Conservation (phyloP, 2,113 vertebrate genomes). For the Furnarius figulus region DNA sequence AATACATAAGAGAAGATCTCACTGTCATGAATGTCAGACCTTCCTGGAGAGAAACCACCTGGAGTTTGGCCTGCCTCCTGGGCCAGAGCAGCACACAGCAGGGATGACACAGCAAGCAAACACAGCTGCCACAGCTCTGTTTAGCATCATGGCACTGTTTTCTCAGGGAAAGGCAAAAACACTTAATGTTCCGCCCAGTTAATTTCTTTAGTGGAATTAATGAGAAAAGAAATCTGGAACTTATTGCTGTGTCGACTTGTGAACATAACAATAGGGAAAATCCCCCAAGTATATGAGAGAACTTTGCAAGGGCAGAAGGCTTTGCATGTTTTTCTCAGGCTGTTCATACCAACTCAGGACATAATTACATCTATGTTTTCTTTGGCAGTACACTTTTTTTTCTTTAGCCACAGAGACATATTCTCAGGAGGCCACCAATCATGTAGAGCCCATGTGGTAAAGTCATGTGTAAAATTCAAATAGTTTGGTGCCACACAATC, state of each 20-base stretch:
- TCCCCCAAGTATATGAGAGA: neutral
- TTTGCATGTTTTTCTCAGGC: neutral
- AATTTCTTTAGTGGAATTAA: neutral
- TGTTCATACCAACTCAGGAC: neutral
- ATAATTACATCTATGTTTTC: slow-evolving; percentile 24
- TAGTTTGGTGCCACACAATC: neutral
- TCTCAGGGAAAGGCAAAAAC: neutral
- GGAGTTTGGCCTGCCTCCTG: neutral
- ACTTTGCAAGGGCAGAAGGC: neutral
- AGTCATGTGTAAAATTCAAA: neutral
- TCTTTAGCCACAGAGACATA: neutral
- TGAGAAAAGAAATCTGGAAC: neutral
- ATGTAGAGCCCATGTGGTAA: neutral
- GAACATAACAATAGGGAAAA: slow-evolving; percentile 4
- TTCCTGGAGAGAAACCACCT: neutral
- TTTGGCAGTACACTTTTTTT: slow-evolving; percentile 13
- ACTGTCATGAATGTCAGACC: neutral
- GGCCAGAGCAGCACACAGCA: neutral
- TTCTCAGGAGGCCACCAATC: slow-evolving; percentile 32
- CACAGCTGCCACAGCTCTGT: neutral
- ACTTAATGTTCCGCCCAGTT: neutral
- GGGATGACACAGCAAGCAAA: neutral
- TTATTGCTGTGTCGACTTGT: neutral
- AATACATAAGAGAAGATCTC: neutral
- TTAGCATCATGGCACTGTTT: neutral